Evolutionary conservation across 2,888 invertebrate genomes (phyloP), one percentile per base, ranked within the genome.

Genomic region (Brenthis ino): DNA sequence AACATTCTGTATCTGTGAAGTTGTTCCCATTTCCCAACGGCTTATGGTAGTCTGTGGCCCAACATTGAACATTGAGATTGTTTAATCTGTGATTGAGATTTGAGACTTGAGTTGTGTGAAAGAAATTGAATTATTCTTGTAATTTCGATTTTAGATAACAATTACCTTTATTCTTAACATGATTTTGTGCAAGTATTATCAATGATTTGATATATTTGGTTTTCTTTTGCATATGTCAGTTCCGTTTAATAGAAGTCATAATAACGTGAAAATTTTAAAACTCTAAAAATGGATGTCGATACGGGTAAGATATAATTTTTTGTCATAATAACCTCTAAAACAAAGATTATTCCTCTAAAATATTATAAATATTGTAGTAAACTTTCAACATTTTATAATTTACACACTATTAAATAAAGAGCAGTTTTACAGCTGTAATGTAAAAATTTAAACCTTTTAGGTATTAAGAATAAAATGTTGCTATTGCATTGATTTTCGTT

Each of bases 271-370:
- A 14, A 54, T n/a, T 16, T 56, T 58, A 57, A 48, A 61, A 65
- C 47, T 64, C 13, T 33, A 64, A 77, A 72, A 71, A 91, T 91
- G 91, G 89, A 91, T 75, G 86, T 88, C 57, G 91, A 90, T 73
- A 89, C 89, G 74, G 91, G 91, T 88, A 80, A 73, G 79, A 73
- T 77, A 69, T 72, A 57, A 28, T 28, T 74, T 74, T 61, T 47
- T 65, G 70, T 81, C 11, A 82, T 84, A 81, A 82, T 85, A 80
- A 78, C 74, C 68, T 69, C 51, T 54, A 63, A 53, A 28, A 24
- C 6, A 13, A 24, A 51, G 12, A 33, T 51, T 11, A 16, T 53
- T 2, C 0, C 43, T 24, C 24, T 58, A 48, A 6, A 8, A 43
- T 43, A 43, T 11, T 43, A 11, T 43, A 43, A 2, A 2, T 11